phyloP scores from a whole-genome alignment of 2,888 invertebrate species.

The Agonum fuliginosum region DNA sequence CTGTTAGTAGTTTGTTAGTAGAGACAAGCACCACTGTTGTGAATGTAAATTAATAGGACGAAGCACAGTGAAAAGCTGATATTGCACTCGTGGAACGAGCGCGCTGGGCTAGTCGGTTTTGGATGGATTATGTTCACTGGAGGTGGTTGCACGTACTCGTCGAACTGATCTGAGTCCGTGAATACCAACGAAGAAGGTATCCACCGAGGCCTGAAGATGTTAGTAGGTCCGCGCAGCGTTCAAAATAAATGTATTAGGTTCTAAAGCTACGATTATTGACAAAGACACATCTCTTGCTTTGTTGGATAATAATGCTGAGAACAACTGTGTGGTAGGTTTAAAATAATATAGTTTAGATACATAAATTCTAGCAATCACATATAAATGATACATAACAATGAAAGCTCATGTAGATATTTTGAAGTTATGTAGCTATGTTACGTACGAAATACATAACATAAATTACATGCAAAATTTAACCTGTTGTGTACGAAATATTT shows the following conservation, averaged over 20 bases:
- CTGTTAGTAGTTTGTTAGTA: constrained; percentile 48
- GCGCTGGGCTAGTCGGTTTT: constrained; percentile 74
- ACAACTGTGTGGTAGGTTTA: too few species aligned
- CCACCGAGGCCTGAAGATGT: constrained; percentile 74
- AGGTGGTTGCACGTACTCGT: constrained; percentile 80
- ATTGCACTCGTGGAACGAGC: constrained; percentile 63
- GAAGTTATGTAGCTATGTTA: too few species aligned
- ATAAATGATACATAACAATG: too few species aligned
- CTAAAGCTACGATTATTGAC: not conserved
- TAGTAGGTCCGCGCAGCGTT: constrained; percentile 60
- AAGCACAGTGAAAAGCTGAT: constrained; percentile 54
- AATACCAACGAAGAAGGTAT: constrained; percentile 80
- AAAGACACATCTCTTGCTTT: too few species aligned
- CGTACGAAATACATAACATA: too few species aligned
- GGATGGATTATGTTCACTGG: constrained; percentile 83
- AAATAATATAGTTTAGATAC: too few species aligned
- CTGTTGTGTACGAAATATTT: too few species aligned
- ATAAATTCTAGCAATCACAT: too few species aligned
- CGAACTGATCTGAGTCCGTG: constrained; percentile 78
- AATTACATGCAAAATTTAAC: too few species aligned
- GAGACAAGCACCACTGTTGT: constrained; percentile 54
- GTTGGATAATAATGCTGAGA: too few species aligned
- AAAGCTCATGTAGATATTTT: too few species aligned
- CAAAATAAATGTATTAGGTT: not conserved
- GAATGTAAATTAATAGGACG: constrained; percentile 51